Conservation (phyloP, 2,888 invertebrate species). For the Trissolcus japonicus region DNA sequence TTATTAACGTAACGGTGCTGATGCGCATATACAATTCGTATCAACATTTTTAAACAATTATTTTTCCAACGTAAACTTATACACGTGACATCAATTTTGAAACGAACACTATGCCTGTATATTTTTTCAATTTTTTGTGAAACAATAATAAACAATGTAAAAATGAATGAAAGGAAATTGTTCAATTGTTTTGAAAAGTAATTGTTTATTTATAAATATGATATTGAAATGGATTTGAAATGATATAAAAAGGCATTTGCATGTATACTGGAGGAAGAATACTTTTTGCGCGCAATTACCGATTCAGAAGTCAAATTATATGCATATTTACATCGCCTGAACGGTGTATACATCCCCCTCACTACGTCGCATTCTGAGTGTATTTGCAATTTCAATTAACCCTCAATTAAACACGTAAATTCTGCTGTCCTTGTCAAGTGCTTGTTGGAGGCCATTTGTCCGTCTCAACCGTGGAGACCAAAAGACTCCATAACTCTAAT, state of each 20-base stretch:
- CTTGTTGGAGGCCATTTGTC: too few species aligned
- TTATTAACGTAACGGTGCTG: slow-evolving; percentile 1
- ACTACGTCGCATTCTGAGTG: neutral
- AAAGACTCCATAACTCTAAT: too few species aligned
- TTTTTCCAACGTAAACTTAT: too few species aligned
- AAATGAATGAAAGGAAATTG: too few species aligned
- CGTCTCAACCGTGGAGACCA: too few species aligned
- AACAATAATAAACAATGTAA: too few species aligned
- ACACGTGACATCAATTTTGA: too few species aligned
- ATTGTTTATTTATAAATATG: neutral
- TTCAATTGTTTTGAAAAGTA: too few species aligned
- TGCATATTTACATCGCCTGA: neutral
- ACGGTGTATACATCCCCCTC: neutral
- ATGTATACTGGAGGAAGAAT: neutral
- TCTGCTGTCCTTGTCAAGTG: neutral
- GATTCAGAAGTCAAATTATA: neutral
- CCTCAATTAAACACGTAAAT: neutral
- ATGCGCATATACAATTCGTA: neutral
- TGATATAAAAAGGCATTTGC: neutral
- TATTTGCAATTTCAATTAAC: slow-evolving; percentile 5
- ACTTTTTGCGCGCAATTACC: neutral
- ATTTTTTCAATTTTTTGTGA: too few species aligned
- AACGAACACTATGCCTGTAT: too few species aligned
- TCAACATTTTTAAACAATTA: neutral
- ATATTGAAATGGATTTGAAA: neutral